phyloP scores from a whole-genome alignment of 2,888 invertebrate species.

The Rhaphigaster nebulosa region DNA sequence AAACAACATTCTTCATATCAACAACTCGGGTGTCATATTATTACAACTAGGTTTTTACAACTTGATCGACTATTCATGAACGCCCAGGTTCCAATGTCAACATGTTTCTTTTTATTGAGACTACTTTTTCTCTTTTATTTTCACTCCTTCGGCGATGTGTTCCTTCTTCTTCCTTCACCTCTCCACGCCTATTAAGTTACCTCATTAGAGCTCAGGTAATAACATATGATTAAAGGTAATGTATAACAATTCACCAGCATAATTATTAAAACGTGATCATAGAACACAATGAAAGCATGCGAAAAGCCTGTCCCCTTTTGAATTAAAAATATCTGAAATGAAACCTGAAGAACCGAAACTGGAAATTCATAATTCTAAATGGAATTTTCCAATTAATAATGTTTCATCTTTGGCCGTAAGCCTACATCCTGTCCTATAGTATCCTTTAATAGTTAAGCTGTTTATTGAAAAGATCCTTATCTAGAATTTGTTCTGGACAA shows the following conservation, averaged over 20 bases:
- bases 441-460: no score
- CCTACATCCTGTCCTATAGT: no score
- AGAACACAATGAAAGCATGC: not conserved
- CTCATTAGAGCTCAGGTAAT: not conserved
- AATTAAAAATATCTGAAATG: not conserved
- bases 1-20: conserved; percentile 40
- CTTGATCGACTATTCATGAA: conserved; percentile 42
- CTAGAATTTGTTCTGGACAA: no score
- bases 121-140: not conserved
- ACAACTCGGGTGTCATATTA: conserved; percentile 27
- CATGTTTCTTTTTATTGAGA: not conserved
- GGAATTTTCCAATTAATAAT: no score
- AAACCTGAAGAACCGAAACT: no score
- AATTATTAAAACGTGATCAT: not conserved
- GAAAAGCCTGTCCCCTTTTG: not conserved
- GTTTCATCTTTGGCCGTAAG: no score
- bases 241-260: not conserved
- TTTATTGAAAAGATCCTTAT: no score
- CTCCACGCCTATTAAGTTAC: not conserved
- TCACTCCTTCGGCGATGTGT: not conserved
- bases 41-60: not conserved
- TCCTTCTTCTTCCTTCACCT: not conserved
- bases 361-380: no score
- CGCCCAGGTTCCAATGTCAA: conserved; percentile 9
- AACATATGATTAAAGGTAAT: not conserved